Percentiles rank a stretch among this genome's conserved stretches.
Conservation (phyloP, 2,888 invertebrate genomes). For the Scaptomyza flava region DNA sequence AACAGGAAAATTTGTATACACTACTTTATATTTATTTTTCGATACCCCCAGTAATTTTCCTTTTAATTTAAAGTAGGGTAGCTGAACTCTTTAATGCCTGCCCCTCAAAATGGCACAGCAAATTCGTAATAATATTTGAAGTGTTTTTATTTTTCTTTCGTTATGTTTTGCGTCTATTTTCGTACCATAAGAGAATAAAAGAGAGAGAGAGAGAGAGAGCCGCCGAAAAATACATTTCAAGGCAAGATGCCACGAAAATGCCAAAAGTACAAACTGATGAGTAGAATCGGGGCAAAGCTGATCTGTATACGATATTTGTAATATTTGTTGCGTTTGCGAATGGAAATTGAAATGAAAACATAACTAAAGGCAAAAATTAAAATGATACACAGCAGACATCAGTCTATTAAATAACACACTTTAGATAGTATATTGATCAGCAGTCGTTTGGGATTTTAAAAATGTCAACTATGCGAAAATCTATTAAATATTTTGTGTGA, state of each 20-base stretch:
- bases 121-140: conserved; percentile 36
- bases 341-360: conserved; percentile 31
- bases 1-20: neutral
- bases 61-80: conserved; percentile 23
- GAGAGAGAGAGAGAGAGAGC: conserved; percentile 2
- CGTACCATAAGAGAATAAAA: conserved; percentile 17
- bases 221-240: conserved; percentile 54
- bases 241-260: conserved; percentile 56
- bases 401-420: neutral
- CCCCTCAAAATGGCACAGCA: conserved; percentile 14
- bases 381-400: conserved; percentile 6
- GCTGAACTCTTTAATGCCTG: conserved; percentile 35
- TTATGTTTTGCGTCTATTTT: conserved; percentile 35
- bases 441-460: no score
- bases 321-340: conserved; percentile 26
- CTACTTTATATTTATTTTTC: no score
- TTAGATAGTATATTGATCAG: neutral
- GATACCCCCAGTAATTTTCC: no score
- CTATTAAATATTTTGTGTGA: no score
- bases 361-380: conserved; percentile 7
- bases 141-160: conserved; percentile 18
- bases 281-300: conserved; percentile 36
- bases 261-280: conserved; percentile 36
- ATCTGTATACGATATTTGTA: conserved; percentile 27
- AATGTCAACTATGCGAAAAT: no score